These are phyloP conservation scores for Varanus salvator DNA, from an alignment of 2,113 vertebrate species.

Conservation along the genomic window DNA sequence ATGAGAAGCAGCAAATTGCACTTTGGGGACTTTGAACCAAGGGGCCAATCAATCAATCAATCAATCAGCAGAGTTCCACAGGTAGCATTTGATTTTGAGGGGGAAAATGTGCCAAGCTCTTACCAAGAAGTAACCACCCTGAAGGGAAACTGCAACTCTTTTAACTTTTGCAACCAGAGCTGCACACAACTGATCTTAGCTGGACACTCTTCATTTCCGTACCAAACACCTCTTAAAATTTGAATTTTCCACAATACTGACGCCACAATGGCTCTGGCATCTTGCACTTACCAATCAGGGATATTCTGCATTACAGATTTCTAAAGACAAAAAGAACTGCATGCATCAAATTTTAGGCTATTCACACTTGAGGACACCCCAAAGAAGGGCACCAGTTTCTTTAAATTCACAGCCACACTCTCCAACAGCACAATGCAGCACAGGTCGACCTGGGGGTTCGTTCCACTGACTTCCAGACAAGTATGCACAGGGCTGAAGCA, in stretches of 20 bases:
- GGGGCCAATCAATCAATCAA: too few species aligned
- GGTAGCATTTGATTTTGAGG: background rate
- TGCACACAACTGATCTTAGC: background rate
- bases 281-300: too few species aligned
- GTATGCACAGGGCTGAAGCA: background rate
- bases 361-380: too few species aligned
- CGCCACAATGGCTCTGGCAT: too few species aligned
- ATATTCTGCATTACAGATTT: background rate
- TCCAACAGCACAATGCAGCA: background rate
- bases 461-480: background rate
- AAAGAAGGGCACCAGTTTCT: too few species aligned
- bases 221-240: background rate
- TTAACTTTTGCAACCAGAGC: background rate
- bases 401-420: background rate
- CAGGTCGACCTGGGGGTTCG: too few species aligned
- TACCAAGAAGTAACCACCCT: background rate
- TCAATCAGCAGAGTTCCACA: background rate
- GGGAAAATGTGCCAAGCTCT: background rate
- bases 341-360: too few species aligned
- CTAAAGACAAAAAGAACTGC: too few species aligned
- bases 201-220: background rate
- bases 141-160: background rate
- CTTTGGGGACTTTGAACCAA: too few species aligned
- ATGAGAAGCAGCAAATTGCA: background rate
- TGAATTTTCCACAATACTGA: background rate